A percentile compares a stretch with the other conserved stretches of the same genome.
Conservation (phyloP, 2,888 invertebrate species). For the Girardia tigrina region DNA sequence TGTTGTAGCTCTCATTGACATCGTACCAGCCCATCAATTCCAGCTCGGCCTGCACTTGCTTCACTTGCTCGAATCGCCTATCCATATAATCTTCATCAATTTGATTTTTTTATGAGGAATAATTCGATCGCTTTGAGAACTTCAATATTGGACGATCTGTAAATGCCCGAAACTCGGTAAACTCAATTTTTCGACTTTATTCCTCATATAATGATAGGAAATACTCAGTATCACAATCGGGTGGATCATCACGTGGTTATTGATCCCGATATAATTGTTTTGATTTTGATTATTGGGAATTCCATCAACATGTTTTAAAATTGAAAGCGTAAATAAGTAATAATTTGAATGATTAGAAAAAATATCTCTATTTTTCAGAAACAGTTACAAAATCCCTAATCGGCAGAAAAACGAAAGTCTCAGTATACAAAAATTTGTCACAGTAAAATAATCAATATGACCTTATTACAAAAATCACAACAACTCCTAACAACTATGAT, state of each 20-base stretch:
- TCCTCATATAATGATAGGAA: slow-evolving; percentile 7
- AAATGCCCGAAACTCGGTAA: not conserved
- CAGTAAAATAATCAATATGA: too few species aligned
- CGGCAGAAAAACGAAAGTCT: too few species aligned
- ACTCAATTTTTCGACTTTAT: not conserved
- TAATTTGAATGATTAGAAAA: too few species aligned
- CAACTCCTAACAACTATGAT: too few species aligned
- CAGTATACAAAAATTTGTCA: too few species aligned
- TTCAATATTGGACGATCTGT: not conserved
- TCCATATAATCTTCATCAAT: slow-evolving; percentile 15
- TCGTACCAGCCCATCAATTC: slow-evolving; percentile 5
- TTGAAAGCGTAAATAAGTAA: too few species aligned
- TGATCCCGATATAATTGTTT: slow-evolving; percentile 1
- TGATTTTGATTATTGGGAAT: not conserved
- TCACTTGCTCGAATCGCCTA: not conserved
- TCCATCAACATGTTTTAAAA: not conserved
- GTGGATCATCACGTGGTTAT: not conserved
- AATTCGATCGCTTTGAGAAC: slow-evolving; percentile 7
- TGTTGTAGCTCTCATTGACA: not conserved
- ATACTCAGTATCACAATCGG: slow-evolving; percentile 12
- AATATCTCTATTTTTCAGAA: too few species aligned
- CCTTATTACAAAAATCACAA: too few species aligned
- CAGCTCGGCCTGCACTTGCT: not conserved
- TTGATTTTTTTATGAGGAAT: not conserved
- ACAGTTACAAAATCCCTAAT: too few species aligned